These are phyloP conservation scores for Monoplex corrugatus DNA, from an alignment of 2,888 invertebrate genomes.

Conservation along the genomic window DNA sequence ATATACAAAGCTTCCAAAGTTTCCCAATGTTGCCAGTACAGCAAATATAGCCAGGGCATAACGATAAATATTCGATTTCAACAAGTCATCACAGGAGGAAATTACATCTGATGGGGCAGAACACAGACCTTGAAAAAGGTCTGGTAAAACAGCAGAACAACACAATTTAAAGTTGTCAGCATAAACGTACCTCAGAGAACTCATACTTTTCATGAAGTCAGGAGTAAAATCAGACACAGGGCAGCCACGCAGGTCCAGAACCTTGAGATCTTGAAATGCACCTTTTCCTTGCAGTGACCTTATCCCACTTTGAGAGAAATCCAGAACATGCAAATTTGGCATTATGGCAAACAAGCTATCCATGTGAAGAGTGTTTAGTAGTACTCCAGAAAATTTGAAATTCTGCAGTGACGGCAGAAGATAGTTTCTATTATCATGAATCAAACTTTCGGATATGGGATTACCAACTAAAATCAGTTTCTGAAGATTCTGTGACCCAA, in stretches of 20 bases:
- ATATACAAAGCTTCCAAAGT: not conserved
- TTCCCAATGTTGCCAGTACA: not conserved
- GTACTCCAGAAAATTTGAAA: not conserved
- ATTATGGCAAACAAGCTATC: not conserved
- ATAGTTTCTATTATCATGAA: not conserved
- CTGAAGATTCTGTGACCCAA: not conserved
- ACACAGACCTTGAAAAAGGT: not conserved
- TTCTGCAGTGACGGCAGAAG: not conserved
- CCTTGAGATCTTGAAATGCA: not conserved
- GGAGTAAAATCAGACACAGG: not conserved
- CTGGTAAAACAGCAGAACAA: slow-evolving; percentile 1
- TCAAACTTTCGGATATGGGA: not conserved
- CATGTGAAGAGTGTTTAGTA: not conserved
- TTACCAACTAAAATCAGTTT: not conserved
- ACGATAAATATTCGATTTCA: not conserved
- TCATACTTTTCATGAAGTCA: slow-evolving; percentile 6
- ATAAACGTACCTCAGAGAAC: not conserved
- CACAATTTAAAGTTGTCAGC: slow-evolving; percentile 4
- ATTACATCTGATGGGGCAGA: not conserved
- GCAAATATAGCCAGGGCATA: not conserved
- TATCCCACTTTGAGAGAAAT: not conserved
- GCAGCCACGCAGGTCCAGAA: not conserved
- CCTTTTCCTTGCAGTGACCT: not conserved
- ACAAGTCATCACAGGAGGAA: slow-evolving; percentile 13
- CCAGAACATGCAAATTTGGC: not conserved